A percentile compares a stretch with the other conserved stretches of the same genome.
Evolutionary conservation across 2,888 invertebrate species (phyloP).

Genomic region (Macropis europaea): DNA sequence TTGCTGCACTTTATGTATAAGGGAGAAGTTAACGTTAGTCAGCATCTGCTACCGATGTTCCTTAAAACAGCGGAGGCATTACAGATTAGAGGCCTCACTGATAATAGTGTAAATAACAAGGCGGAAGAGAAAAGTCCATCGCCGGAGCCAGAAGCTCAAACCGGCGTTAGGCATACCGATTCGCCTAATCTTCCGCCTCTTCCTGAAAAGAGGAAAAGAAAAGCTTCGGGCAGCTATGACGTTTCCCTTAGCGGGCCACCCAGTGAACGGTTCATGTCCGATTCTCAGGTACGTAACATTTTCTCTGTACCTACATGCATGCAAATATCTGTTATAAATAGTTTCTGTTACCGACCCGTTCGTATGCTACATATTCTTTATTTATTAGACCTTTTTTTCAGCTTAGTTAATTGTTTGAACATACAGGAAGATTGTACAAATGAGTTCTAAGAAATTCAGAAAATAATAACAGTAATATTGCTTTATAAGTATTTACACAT

Average conservation of each 20-base stretch:
- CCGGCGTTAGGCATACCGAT: constrained; percentile 71
- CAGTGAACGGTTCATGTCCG: constrained; percentile 85
- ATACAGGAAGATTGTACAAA: no score
- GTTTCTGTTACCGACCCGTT: neutral
- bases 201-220: constrained; percentile 84
- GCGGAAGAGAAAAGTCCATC: constrained; percentile 72
- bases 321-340: neutral
- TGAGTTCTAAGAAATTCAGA: no score
- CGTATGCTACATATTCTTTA: neutral
- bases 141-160: constrained; percentile 74
- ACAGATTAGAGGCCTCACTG: constrained; percentile 93
- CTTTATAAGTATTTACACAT: no score
- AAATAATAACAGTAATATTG: no score
- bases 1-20: constrained; percentile 96
- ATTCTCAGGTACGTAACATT: constrained; percentile 83
- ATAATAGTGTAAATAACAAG: constrained; percentile 86
- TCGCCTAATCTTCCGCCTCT: constrained; percentile 74
- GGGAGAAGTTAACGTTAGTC: constrained; percentile 94
- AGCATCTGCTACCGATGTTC: constrained; percentile 94
- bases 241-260: constrained; percentile 83
- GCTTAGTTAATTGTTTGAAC: no score
- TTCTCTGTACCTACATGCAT: neutral
- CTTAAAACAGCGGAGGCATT: constrained; percentile 95
- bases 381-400: neutral
- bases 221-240: constrained; percentile 86